Percentiles rank a stretch among this genome's conserved stretches.
phyloP scores from a whole-genome alignment of 2,113 vertebrate species.

The Probosciger aterrimus region DNA sequence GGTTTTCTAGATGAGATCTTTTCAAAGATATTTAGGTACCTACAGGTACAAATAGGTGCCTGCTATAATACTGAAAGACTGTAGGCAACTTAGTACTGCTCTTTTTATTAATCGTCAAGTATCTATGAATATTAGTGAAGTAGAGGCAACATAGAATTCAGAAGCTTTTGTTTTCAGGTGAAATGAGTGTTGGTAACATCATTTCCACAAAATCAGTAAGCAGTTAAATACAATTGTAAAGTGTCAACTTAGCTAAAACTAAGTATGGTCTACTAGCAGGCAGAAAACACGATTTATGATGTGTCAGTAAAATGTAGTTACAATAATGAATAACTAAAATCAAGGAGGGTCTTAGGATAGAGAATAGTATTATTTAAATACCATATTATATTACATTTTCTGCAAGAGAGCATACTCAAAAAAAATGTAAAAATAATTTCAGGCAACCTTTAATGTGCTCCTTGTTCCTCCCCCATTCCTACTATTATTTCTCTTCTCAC shows the following conservation, averaged over 20 bases:
- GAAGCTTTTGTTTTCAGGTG: background rate
- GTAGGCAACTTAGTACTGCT: fast-evolving
- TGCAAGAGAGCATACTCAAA: background rate
- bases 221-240: background rate
- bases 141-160: background rate
- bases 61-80: background rate
- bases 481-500: background rate
- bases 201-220: background rate
- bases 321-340: background rate
- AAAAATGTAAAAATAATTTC: background rate
- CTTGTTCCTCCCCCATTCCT: background rate
- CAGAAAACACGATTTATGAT: background rate
- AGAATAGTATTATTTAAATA: background rate
- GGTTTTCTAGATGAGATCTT: background rate
- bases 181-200: background rate
- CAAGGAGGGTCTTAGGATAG: background rate
- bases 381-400: background rate
- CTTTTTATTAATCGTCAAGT: fast-evolving
- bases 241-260: background rate
- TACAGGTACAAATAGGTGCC: background rate
- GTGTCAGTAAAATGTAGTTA: background rate
- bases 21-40: background rate
- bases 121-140: background rate
- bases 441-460: background rate
- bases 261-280: background rate